Evolutionary conservation across 2,797 vertebrate genomes (phyloP).

Genomic region (Pantherophis vulpinus): DNA sequence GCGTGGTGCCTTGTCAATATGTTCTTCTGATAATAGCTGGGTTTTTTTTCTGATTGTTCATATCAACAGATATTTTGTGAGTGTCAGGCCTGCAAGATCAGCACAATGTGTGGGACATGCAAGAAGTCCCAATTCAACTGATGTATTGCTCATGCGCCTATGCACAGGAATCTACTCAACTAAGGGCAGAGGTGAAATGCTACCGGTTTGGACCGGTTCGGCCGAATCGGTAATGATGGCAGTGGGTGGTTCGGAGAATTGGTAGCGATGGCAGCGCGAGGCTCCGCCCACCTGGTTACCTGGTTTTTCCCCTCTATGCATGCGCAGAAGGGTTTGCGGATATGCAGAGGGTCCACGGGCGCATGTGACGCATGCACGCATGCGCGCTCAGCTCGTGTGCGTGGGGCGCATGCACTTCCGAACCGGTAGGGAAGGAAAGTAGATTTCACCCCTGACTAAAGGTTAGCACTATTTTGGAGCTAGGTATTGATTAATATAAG

Average conservation of each 20-base stretch:
- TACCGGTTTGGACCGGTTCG: too few relatives aligned
- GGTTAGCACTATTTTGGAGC: background rate
- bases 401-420: too few relatives aligned
- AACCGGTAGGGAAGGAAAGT: too few relatives aligned
- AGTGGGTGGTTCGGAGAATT: too few relatives aligned
- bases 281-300: too few relatives aligned
- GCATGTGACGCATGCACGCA: too few relatives aligned
- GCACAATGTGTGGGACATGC: background rate
- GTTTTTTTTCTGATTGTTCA: background rate
- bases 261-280: too few relatives aligned
- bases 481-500: background rate
- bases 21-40: background rate
- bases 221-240: too few relatives aligned
- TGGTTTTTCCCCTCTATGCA: too few relatives aligned
- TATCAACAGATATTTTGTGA: background rate
- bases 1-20: background rate
- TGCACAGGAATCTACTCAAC: background rate
- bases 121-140: background rate
- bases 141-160: background rate
- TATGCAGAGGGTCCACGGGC: too few relatives aligned
- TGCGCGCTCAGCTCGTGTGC: too few relatives aligned
- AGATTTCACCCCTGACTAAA: background rate
- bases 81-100: background rate
- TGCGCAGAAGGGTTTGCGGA: too few relatives aligned
- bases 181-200: background rate